Conservation (phyloP, 2,888 invertebrate species). For the Aporophyla nigra region DNA sequence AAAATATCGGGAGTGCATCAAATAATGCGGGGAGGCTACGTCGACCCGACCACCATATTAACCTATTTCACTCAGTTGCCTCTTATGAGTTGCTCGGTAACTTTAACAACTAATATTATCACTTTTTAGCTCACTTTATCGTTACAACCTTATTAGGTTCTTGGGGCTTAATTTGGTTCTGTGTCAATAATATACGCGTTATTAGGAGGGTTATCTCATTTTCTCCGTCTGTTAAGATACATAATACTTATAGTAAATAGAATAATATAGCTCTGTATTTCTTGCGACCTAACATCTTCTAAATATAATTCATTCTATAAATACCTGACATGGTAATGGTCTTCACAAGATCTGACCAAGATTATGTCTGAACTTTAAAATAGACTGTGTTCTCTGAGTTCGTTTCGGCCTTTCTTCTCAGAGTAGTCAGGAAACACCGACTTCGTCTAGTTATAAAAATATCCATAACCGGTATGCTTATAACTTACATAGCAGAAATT, state of each 20-base stretch:
- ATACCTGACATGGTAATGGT: too few relatives aligned
- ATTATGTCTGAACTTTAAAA: too few relatives aligned
- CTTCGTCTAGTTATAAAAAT: too few relatives aligned
- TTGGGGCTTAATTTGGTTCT: conserved; percentile 18
- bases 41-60: conserved; percentile 31
- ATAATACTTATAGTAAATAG: background rate
- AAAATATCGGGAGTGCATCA: conserved; percentile 52
- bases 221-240: background rate
- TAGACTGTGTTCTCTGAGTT: too few relatives aligned
- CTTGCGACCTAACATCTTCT: background rate
- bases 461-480: background rate
- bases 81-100: conserved; percentile 28
- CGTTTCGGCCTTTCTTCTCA: too few relatives aligned
- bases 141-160: conserved; percentile 15
- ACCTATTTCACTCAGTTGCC: conserved; percentile 51
- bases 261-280: background rate
- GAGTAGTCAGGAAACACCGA: too few relatives aligned
- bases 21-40: conserved; percentile 52
- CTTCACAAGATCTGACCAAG: too few relatives aligned
- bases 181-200: conserved; percentile 27
- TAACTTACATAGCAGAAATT: background rate
- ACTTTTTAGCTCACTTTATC: conserved; percentile 21
- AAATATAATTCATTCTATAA: too few relatives aligned
- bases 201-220: background rate
- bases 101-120: conserved; percentile 32